Base-by-base conservation (phyloP, 2,888 invertebrate species). In the Merodon equestris region DNA sequence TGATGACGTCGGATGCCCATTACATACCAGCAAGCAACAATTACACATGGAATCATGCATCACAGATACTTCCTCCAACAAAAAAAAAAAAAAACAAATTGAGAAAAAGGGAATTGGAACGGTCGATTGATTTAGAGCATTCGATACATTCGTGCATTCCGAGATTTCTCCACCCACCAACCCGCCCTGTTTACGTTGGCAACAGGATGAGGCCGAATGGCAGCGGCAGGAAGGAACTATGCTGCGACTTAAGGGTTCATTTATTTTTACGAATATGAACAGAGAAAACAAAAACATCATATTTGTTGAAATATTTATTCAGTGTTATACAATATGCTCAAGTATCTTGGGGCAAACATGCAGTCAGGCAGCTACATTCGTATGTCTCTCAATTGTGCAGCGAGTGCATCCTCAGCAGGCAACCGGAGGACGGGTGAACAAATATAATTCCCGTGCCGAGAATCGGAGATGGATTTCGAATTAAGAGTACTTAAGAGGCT, bases 201-300 rank as follows among this genome's bases (percentile, higher is more conserved):
- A 27, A 27, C 27, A 27, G 27, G 51, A 60, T 40, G 34, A 18
- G 13, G 47, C 53, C 19, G 9, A 36, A 36, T 19, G 50, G n/a
- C 40, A 13, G n/a, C 51, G 45, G 53, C 3, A 40, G 10, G n/a
- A 40, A 40, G 40, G 12, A n/a, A n/a, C 12, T 40, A 10, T 10
- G 40, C 53, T 54, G 54, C 44, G 64, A 76, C 70, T 74, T 77
- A 79, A 79, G 73, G 79, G 79, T 74, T 74, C 68, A 79, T 79
- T 79, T 79, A 74, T 74, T 79, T 79, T 74, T 70, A 79, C 74
- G 74, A 79, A 79, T 79, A 79, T 79, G 79, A 79, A 73, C 42
- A 47, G 67, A 36, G 9, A 5, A 61, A 66, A 56, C 64, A 77
- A 61, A 66, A 48, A 73, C 67, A 68, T 74, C 63, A 63, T 64